These are phyloP conservation scores for Hirudinaria manillensis DNA, from an alignment of 2,888 invertebrate genomes.

Conservation along the genomic window DNA sequence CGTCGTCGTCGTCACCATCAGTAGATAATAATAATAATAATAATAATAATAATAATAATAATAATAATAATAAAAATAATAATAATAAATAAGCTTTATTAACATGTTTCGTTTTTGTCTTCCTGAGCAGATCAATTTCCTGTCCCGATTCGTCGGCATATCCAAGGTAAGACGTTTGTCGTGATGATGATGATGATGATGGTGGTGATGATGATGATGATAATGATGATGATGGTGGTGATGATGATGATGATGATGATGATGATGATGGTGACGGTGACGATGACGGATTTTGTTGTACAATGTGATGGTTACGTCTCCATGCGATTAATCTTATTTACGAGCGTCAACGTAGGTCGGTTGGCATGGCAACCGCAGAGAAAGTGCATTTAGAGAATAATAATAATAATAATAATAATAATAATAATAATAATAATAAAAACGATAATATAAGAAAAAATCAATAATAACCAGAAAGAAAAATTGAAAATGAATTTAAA, in stretches of 20 bases:
- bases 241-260: slow-evolving; percentile 32
- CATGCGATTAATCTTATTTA: background rate
- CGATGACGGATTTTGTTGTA: background rate
- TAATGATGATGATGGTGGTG: slow-evolving; percentile 29
- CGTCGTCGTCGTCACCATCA: background rate
- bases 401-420: too few species aligned
- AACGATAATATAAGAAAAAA: too few species aligned
- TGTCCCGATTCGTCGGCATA: background rate
- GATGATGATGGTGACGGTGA: slow-evolving; percentile 27
- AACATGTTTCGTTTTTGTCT: too few species aligned
- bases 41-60: background rate
- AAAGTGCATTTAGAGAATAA: too few species aligned
- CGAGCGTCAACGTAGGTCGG: background rate
- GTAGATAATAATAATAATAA: background rate
- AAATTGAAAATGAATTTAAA: too few species aligned
- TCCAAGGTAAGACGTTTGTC: slow-evolving; percentile 5
- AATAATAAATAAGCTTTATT: too few species aligned
- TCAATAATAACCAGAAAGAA: too few species aligned
- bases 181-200: slow-evolving; percentile 17
- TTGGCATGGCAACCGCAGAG: too few species aligned
- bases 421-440: too few species aligned
- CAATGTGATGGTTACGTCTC: background rate
- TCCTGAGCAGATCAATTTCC: background rate
- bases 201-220: slow-evolving; percentile 30
- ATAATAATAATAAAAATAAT: background rate